Conservation (phyloP, 2,888 invertebrate genomes). For the Andrena haemorrhoa region DNA sequence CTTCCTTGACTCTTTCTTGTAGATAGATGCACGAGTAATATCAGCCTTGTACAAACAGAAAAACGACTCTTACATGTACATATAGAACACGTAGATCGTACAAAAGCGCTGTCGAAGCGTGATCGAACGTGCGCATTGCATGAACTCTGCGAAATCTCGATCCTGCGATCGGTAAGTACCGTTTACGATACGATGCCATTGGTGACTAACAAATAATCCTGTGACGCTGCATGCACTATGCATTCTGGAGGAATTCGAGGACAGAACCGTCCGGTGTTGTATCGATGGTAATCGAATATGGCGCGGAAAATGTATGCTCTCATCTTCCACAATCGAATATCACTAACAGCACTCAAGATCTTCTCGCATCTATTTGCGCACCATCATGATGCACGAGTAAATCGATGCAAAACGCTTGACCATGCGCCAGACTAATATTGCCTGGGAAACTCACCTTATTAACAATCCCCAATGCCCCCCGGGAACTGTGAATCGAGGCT, state of each 20-base stretch:
- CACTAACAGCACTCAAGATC: slow-evolving; percentile 4
- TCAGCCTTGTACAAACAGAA: slow-evolving; percentile 20
- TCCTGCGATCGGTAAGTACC: slow-evolving; percentile 70
- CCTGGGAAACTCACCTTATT: slow-evolving; percentile 9
- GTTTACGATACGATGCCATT: slow-evolving; percentile 54
- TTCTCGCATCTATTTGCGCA: too few relatives aligned
- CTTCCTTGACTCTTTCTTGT: slow-evolving; percentile 29
- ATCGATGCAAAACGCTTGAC: background rate
- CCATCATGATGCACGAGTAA: background rate
- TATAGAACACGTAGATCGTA: slow-evolving; percentile 43
- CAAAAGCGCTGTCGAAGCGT: slow-evolving; percentile 32
- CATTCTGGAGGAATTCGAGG: background rate
- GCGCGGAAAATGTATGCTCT: background rate
- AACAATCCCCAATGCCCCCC: slow-evolving; percentile 10
- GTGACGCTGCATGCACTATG: slow-evolving; percentile 20
- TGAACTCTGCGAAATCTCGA: slow-evolving; percentile 63
- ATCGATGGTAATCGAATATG: too few relatives aligned
- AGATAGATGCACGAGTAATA: slow-evolving; percentile 38
- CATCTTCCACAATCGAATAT: background rate
- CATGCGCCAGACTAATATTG: background rate
- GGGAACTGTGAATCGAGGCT: background rate
- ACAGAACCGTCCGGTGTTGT: too few relatives aligned
- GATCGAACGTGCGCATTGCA: slow-evolving; percentile 60
- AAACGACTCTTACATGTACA: slow-evolving; percentile 35
- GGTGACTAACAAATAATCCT: slow-evolving; percentile 53